Base-by-base conservation (phyloP, 2,888 invertebrate species). In the Sceliomorpha sp. region DNA sequence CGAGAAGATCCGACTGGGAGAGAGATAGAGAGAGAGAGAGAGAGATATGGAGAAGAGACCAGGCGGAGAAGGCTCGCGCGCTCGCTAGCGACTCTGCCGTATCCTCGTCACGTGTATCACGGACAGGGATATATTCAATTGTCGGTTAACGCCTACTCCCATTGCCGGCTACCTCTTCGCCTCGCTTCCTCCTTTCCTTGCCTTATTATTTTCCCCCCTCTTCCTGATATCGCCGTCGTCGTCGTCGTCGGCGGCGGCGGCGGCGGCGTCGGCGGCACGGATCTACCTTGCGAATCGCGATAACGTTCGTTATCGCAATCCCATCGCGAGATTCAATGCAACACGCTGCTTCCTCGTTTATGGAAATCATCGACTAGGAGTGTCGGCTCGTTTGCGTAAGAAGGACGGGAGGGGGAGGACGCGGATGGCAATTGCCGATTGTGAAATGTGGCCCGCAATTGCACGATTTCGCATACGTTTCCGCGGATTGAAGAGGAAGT, bases 371-470 rank as follows among this genome's bases (percentile, higher is more conserved):
- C 76, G 36, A 51, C 72, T 71, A 71, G 60, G 40, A 70, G 70
- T 70, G 67, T 51, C 63, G 67, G 73, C 70, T 66, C 66, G 76
- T 64, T 76, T 76, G 74, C 76, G 78, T 72, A 79, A 81, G 76
- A n/a, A 79, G 78, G 77, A 79, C 76, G 81, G 81, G 79, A 78
- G 78, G 77, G 78, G 75, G 81, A 80, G 79, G 77, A 81, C 81
- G 55, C 47, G 58, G 34, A 32, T 39, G 29, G 59, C 56, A 29
- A 53, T 45, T 60, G 50, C 42, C 56, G 50, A 53, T 69, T 69
- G 56, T 45, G 56, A 62, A 67, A 60, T 42, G 42, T 20, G 5
- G 5, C 20, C 20, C 20, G 20, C 20, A 20, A 20, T 20, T 20
- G 20, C 20, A 5, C 20, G 3, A 20, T 20, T 20, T 20, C 20